phyloP scores from a whole-genome alignment of 2,797 vertebrate species.

The Pteronotus mesoamericanus region DNA sequence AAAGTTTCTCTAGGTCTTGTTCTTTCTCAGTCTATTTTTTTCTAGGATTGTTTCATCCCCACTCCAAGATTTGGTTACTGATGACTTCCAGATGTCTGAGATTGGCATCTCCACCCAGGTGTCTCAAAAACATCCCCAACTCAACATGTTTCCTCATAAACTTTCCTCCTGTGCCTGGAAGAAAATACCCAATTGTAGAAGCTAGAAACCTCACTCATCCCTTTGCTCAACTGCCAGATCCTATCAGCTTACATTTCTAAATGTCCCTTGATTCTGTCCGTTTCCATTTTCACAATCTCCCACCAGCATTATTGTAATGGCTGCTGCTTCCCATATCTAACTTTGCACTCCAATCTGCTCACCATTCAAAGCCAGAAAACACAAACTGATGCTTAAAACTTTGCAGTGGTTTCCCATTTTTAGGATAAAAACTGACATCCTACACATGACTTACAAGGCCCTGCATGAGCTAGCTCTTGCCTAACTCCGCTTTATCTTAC shows the following conservation, averaged over 20 bases:
- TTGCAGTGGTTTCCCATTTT: neutral
- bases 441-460: neutral
- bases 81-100: neutral
- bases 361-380: neutral
- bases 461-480: neutral
- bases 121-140: neutral
- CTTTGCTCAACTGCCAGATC: neutral
- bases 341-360: neutral
- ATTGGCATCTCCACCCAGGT: neutral
- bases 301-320: neutral
- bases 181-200: neutral
- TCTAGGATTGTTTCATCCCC: neutral
- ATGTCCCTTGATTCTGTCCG: neutral
- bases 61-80: neutral
- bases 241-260: neutral
- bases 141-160: neutral
- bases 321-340: neutral
- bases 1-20: neutral
- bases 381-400: conserved; percentile 15
- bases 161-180: neutral
- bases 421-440: neutral
- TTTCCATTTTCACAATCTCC: neutral
- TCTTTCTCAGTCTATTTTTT: conserved; percentile 29
- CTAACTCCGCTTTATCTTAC: neutral
- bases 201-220: neutral